Evolutionary conservation across 2,888 invertebrate species (phyloP).

Genomic region (Elmis aenea): DNA sequence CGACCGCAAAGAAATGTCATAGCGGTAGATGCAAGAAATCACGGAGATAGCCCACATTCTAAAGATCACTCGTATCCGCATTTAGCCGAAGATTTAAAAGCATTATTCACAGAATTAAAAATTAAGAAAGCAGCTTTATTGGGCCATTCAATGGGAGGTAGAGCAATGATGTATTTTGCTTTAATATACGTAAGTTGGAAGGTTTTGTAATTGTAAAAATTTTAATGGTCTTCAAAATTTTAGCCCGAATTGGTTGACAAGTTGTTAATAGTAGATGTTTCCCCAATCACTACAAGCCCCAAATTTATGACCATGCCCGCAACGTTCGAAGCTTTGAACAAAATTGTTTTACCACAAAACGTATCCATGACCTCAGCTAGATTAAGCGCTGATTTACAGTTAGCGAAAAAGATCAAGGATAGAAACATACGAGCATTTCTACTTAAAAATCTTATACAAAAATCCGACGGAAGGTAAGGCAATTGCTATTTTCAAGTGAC

Average conservation of each 20-base stretch:
- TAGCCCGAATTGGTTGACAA: conserved; percentile 58
- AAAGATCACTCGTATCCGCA: conserved; percentile 65
- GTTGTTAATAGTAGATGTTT: conserved; percentile 68
- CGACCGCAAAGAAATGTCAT: conserved; percentile 66
- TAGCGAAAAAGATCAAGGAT: conserved; percentile 54
- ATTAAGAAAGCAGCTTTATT: conserved; percentile 64
- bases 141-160: conserved; percentile 97
- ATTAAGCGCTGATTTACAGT: conserved; percentile 59
- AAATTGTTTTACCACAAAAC: conserved; percentile 56
- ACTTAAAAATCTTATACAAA: conserved; percentile 72
- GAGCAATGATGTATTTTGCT: conserved; percentile 80
- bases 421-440: conserved; percentile 69
- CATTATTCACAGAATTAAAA: conserved; percentile 59
- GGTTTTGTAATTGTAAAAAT: background rate
- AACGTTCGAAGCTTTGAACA: conserved; percentile 63
- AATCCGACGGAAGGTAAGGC: conserved; percentile 36
- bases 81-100: conserved; percentile 69
- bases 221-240: background rate
- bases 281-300: conserved; percentile 59
- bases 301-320: conserved; percentile 58
- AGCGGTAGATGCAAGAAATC: conserved; percentile 86
- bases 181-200: conserved; percentile 61
- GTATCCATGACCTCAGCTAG: conserved; percentile 67
- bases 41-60: conserved; percentile 87
- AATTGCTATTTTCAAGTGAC: no score